Evolutionary conservation across 2,888 invertebrate species (phyloP), one percentile per base, ranked within the genome.

Genomic region (Heliconius ismenius): DNA sequence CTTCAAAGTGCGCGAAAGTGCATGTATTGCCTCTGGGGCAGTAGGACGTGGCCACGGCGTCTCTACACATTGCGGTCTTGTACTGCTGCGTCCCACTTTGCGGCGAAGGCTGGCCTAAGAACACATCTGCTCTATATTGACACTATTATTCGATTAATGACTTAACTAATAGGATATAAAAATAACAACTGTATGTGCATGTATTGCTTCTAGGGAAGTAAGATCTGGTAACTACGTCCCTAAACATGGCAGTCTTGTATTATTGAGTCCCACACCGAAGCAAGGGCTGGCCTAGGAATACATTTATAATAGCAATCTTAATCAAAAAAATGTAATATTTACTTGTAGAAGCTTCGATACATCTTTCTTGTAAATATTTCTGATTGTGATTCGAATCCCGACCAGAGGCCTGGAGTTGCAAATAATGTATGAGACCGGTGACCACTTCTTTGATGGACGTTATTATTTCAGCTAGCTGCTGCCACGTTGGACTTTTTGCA

Each of bases 1-100:
- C 97, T 81, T 97, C 97, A 0, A 97, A 97, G 89, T 99, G 98
- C 10, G 98, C 98, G 92, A 98, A 99, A 1, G 98, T 98, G 89
- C 99, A 99, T 83, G 96, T 96, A 65, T 95, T 96, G 7, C 98
- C 98, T 15, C 98, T 95, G 0, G 98, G 98, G 87, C 99, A 99
- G 79, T 96, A 96, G 0, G 97, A 96, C 21, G 97, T 95, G 36
- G 96, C 94, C 1, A 96, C 95, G 15, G 98, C 95, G 89, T 98
- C 98, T 0, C 98, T 95, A 83, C 98, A 98, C 96, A 98, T 96
- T 85, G 97, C 97, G 78, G 98, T 97, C 93, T 98, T 98, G 91
- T 98, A 98, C 86, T 96, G 95, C 87, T 97, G 95, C 1, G 91
- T 85, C 11, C 85, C 86, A 9, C 86, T 84, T 64, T 87, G 88